Evolutionary conservation across 2,797 vertebrate species (phyloP), one percentile per base, ranked within the genome.

Genomic region (Vultur gryphus): DNA sequence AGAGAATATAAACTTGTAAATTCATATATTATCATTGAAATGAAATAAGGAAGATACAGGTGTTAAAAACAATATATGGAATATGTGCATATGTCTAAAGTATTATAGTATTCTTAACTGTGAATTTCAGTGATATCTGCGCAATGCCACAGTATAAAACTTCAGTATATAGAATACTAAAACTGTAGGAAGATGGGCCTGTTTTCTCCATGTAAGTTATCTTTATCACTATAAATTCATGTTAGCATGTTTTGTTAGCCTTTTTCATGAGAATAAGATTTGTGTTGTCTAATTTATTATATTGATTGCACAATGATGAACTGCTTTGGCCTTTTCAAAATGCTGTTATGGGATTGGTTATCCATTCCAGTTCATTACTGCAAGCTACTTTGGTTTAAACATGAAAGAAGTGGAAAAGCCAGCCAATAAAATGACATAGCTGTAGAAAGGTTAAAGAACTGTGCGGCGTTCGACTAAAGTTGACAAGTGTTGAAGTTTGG

Each of bases 291-390:
- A 62, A 87, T 95, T 94, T 93, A 89, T 92, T 90, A 7, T 84
- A 92, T 87, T 92, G 92, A 95, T 96, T 95, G 61, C 49, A 67
- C 52, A 89, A 61, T 90, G 81, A 95, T 94, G 84, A 94, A 97
- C 67, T 93, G 41, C 52, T 93, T 90, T 93, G 94, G 59, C 84
- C 93, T 97, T 97, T 95, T 89, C 91, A 85, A 16, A 77, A 83
- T 61, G 70, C 57, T 80, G 59, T 71, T 96, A 59, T 54, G 57
- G 81, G 75, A 96, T 87, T 95, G 90, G 95, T 83, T 95, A 71
- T 87, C 86, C 46, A 87, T 94, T 96, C 64, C 52, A 89, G 31
- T 83, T 90, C 81, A 87, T 95, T 89, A 87, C 71, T 77, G 67
- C 17, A 21, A 84, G 52, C 52, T 89, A 55, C 55, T 82, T 86